These are phyloP conservation scores for Syrista parreyssii DNA, from an alignment of 2,888 invertebrate species.

Conservation along the genomic window DNA sequence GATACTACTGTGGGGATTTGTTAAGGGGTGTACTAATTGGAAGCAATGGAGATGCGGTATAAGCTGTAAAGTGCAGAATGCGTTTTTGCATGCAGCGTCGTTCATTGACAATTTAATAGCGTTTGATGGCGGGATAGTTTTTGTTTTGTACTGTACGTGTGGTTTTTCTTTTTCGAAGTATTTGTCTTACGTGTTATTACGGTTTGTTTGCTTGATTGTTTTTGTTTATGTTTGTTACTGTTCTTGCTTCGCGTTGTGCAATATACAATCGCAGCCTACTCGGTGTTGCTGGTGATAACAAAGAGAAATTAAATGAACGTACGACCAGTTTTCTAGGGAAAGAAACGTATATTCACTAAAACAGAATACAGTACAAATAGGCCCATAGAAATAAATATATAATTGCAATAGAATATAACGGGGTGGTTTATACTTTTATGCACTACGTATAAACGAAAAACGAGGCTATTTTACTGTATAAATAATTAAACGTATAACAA, in stretches of 20 bases:
- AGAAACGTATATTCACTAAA: constrained; percentile 35
- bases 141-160: too few relatives aligned
- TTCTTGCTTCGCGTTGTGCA: neutral
- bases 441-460: neutral
- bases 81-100: neutral
- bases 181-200: neutral
- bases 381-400: neutral
- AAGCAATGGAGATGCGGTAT: neutral
- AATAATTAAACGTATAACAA: neutral
- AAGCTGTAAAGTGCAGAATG: neutral
- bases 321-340: neutral
- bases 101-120: neutral
- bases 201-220: neutral
- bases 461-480: neutral
- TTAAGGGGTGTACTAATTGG: neutral
- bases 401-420: constrained; percentile 6
- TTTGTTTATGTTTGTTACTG: neutral
- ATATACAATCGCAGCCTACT: neutral
- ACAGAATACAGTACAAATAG: constrained; percentile 16
- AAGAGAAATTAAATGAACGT: neutral
- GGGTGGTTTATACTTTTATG: neutral
- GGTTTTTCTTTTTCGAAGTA: too few relatives aligned
- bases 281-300: neutral
- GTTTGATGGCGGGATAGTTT: too few relatives aligned
- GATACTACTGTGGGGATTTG: neutral